Evolutionary conservation across 2,888 invertebrate species (phyloP), one percentile per base, ranked within the genome.

Genomic region (Piscicola geometra): DNA sequence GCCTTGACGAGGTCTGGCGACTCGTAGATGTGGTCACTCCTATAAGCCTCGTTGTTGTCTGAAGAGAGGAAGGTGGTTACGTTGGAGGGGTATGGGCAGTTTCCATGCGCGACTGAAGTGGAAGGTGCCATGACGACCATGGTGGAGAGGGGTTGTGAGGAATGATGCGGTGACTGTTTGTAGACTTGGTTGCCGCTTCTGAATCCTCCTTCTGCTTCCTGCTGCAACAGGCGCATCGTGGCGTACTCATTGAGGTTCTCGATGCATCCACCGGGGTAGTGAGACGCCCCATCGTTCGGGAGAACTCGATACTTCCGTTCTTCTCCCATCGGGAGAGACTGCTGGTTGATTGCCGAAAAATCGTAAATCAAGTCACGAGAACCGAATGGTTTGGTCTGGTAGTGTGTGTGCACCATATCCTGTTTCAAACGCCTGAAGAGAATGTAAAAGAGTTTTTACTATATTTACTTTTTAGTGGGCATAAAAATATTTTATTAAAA

Each of bases 21-120:
- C 52, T 76, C 76, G 68, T 76, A 76, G n/a, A 76, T 76, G 73
- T 76, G 76, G 28, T 76, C 76, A 25, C 33, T 64, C 18, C 33
- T 66, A 66, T 64, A 71, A 15, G 25, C 52, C 25, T 69, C 41
- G 30, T 50, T 36, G 21, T 3, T 9, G 60, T 56, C 60, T 5
- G 60, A 56, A 25, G 60, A 56, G 60, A 56, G n/a, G n/a, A 56
- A 56, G 9, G 60, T 56, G 60, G 60, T 15, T 5, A 56, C 60
- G 60, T 56, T 56, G 60, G 60, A 56, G 30, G 73, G 64, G 36
- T 64, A 73, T 60, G 56, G 73, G 3, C n/a, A 33, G 35, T 60
- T 73, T 18, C 30, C 73, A 25, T 35, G 2, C 21, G 73, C 41
- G 35, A 66, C 52, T 36, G 35, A 33, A 67, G 36, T 50, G 32